These are phyloP conservation scores for Phengaris arion DNA, from an alignment of 2,888 invertebrate species.

Conservation along the genomic window DNA sequence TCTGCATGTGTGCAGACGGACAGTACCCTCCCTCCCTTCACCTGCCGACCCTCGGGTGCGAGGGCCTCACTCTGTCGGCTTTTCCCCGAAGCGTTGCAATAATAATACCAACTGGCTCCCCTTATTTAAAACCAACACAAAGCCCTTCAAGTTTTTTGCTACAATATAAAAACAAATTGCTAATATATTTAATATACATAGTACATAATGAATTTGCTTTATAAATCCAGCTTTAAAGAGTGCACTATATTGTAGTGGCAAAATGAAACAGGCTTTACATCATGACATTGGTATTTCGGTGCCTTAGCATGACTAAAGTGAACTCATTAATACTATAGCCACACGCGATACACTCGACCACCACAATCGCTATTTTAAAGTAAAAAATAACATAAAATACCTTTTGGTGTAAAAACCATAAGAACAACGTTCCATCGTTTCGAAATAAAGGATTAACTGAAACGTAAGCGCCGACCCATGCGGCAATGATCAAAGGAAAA, in stretches of 20 bases:
- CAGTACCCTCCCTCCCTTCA: constrained; percentile 71
- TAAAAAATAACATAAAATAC: constrained; percentile 83
- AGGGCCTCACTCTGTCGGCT: constrained; percentile 70
- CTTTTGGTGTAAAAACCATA: constrained; percentile 90
- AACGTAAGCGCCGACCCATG: constrained; percentile 77
- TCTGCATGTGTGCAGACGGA: constrained; percentile 74
- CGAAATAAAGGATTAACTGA: constrained; percentile 79
- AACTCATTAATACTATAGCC: constrained; percentile 43
- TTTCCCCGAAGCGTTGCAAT: constrained; percentile 69
- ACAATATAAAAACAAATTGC: constrained; percentile 32
- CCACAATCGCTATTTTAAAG: constrained; percentile 69
- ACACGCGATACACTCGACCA: constrained; percentile 72
- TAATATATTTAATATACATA: background rate
- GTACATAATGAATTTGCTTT: background rate
- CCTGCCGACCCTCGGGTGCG: constrained; percentile 68
- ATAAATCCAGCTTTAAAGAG: background rate
- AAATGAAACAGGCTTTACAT: background rate
- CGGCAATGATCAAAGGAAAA: constrained; percentile 72
- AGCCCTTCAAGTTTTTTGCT: constrained; percentile 40
- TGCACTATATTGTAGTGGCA: background rate
- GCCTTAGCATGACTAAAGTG: constrained; percentile 11
- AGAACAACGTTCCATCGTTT: constrained; percentile 89
- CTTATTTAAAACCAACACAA: constrained; percentile 36
- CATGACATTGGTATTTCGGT: constrained; percentile 13
- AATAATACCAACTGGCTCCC: constrained; percentile 59